A percentile compares a stretch with the other conserved stretches of the same genome.
Conservation (phyloP, 2,888 invertebrate genomes). For the Synergus laeviventris region DNA sequence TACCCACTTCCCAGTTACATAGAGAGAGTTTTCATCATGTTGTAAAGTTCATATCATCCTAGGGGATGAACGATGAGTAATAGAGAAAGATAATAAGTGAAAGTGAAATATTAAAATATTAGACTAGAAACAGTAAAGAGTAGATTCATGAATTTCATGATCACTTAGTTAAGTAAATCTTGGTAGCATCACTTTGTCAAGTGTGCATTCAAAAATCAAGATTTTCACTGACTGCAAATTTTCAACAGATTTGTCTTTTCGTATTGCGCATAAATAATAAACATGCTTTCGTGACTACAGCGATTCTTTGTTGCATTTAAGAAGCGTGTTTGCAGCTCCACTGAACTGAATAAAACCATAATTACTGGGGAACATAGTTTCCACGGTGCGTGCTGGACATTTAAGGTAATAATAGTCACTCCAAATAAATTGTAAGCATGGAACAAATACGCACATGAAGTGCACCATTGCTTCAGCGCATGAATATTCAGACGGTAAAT, state of each 20-base stretch:
- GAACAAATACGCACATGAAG: slow-evolving; percentile 14
- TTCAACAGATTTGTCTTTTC: neutral
- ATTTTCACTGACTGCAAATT: neutral
- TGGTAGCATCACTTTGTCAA: slow-evolving; percentile 51
- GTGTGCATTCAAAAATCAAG: slow-evolving; percentile 51
- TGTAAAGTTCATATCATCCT: slow-evolving; percentile 30
- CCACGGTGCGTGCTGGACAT: slow-evolving; percentile 48
- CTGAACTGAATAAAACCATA: slow-evolving; percentile 1
- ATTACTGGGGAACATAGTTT: slow-evolving; percentile 44
- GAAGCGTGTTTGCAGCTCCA: slow-evolving; percentile 6
- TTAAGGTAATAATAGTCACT: slow-evolving; percentile 46
- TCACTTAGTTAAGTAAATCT: slow-evolving; percentile 21
- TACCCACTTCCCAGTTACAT: neutral
- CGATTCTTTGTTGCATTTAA: slow-evolving; percentile 5
- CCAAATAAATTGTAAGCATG: slow-evolving; percentile 45
- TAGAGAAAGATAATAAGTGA: slow-evolving; percentile 48
- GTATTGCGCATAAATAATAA: slow-evolving; percentile 1
- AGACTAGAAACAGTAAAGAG: slow-evolving; percentile 48
- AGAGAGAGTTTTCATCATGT: neutral
- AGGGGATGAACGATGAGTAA: slow-evolving; percentile 8
- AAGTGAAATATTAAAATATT: slow-evolving; percentile 43
- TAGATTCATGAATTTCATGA: slow-evolving; percentile 34
- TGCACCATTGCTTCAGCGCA: neutral
- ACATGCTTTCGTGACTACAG: slow-evolving; percentile 16
- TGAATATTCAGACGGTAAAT: neutral